Evolutionary conservation across 2,888 invertebrate species (phyloP).

Genomic region (Eilema sororculum): DNA sequence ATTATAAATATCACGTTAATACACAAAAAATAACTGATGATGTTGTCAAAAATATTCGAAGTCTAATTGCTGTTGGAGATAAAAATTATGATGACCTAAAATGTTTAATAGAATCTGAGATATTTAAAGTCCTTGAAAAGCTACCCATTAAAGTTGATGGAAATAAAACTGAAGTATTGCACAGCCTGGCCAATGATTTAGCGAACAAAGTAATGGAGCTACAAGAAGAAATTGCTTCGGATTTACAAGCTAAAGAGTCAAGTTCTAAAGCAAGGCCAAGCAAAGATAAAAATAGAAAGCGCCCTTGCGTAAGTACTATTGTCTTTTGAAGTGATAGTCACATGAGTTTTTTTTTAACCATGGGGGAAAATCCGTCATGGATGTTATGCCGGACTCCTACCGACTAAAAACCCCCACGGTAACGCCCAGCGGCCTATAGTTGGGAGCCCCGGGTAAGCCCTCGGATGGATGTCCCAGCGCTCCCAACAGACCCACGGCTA

Average conservation of each 20-base stretch:
- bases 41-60: neutral
- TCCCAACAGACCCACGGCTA: no score
- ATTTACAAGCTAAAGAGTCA: neutral
- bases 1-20: constrained; percentile 2
- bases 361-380: no score
- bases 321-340: no score
- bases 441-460: no score
- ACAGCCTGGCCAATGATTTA: neutral
- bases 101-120: neutral
- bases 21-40: constrained; percentile 9
- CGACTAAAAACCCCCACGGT: no score
- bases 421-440: no score
- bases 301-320: constrained; percentile 10
- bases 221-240: neutral
- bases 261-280: neutral
- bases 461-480: no score
- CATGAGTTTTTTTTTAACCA: no score
- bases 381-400: no score
- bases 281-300: neutral
- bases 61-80: neutral
- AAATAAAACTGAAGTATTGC: neutral
- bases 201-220: constrained; percentile 3
- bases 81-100: neutral
- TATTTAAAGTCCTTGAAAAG: constrained; percentile 6
- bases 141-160: constrained; percentile 7